Percentiles rank a stretch among this genome's conserved stretches.
phyloP scores from a whole-genome alignment of 2,797 vertebrate species.

The Cuniculus paca region DNA sequence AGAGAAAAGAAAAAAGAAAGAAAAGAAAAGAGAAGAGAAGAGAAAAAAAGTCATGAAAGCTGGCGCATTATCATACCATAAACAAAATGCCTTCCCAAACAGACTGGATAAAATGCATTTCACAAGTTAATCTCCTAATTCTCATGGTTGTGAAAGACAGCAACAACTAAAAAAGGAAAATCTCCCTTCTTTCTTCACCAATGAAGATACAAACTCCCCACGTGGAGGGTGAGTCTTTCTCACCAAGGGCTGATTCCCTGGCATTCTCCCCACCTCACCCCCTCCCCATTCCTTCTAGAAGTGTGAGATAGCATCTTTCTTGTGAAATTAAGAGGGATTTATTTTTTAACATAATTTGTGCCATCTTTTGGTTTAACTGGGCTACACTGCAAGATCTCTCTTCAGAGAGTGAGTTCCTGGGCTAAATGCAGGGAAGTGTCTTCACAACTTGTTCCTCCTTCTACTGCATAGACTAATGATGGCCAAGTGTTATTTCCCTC shows the following conservation, averaged over 20 bases:
- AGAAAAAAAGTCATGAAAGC: neutral
- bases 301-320: neutral
- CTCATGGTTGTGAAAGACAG: neutral
- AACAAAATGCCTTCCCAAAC: conserved; percentile 55
- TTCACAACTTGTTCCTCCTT: neutral
- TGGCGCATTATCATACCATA: neutral
- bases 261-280: neutral
- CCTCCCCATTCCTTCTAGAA: neutral
- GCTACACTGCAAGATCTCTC: neutral
- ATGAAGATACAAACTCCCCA: neutral
- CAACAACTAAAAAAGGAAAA: neutral
- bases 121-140: conserved; percentile 9
- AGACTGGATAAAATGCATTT: conserved; percentile 52
- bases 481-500: neutral
- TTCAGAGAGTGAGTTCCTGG: neutral
- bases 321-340: neutral
- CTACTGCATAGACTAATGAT: neutral
- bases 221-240: neutral
- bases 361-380: neutral
- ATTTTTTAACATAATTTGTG: conserved; percentile 14
- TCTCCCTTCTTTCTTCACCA: neutral
- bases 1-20: too few species aligned
- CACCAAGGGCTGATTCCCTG: neutral
- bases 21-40: too few species aligned
- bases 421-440: neutral